These are phyloP conservation scores for Agrotis ipsilon DNA, from an alignment of 2,888 invertebrate species.

Conservation along the genomic window DNA sequence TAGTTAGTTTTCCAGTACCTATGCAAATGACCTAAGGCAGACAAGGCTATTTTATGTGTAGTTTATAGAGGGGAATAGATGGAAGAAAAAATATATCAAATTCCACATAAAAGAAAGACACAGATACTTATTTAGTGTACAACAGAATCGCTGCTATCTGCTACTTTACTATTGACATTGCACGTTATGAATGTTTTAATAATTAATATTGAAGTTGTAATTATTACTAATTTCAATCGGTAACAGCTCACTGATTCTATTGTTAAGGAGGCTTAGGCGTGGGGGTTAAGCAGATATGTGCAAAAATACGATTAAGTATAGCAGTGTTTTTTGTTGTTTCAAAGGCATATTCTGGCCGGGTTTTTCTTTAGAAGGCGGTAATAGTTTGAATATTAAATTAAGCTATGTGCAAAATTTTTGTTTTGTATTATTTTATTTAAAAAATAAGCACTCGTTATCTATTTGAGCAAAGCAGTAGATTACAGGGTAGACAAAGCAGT, in stretches of 20 bases:
- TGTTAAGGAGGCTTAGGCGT: slow-evolving; percentile 54
- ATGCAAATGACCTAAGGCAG: no score
- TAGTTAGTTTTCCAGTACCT: no score
- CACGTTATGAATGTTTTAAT: slow-evolving; percentile 27
- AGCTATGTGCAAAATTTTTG: neutral
- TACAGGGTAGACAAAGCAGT: no score
- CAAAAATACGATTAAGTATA: neutral
- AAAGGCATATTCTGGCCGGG: neutral
- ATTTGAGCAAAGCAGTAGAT: slow-evolving; percentile 48
- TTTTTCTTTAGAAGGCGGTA: neutral
- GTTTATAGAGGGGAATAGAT: no score
- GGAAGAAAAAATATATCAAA: no score
- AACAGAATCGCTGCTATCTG: slow-evolving; percentile 18
- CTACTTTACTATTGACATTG: slow-evolving; percentile 63
- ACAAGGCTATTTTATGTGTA: no score
- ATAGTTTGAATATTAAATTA: neutral
- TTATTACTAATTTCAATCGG: slow-evolving; percentile 33
- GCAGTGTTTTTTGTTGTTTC: neutral
- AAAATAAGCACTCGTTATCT: slow-evolving; percentile 5
- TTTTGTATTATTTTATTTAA: neutral
- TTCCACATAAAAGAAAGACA: neutral
- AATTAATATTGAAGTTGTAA: slow-evolving; percentile 1
- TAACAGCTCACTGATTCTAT: slow-evolving; percentile 41
- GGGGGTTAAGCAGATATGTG: slow-evolving; percentile 3
- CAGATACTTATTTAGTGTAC: neutral